A percentile compares a stretch with the other conserved stretches of the same genome.
Evolutionary conservation across 2,888 invertebrate genomes (phyloP).

Genomic region (Cyclophora albipunctata): DNA sequence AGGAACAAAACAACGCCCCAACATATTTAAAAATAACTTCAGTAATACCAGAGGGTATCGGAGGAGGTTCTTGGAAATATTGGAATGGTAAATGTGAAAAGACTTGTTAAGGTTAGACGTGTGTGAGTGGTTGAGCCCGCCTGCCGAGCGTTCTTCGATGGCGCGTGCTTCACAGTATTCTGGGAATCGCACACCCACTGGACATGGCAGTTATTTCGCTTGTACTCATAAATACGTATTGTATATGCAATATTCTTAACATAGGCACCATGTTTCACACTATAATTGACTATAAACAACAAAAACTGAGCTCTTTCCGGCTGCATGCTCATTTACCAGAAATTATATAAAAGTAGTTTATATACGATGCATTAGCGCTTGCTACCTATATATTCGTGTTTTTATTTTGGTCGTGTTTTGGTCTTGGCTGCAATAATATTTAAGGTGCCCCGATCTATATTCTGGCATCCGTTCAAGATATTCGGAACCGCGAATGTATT

Average conservation of each 20-base stretch:
- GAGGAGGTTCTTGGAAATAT: constrained; percentile 53
- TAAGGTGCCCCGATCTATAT: too few species aligned
- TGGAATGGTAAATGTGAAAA: constrained; percentile 59
- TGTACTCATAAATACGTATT: background rate
- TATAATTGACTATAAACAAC: too few species aligned
- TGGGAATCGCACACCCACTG: constrained; percentile 48
- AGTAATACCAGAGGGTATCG: constrained; percentile 35
- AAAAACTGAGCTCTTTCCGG: too few species aligned
- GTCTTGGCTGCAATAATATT: too few species aligned
- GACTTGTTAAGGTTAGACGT: constrained; percentile 23
- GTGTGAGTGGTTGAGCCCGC: constrained; percentile 24
- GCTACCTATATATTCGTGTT: background rate
- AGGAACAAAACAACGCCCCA: constrained; percentile 24
- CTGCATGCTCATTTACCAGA: too few species aligned
- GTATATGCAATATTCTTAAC: background rate
- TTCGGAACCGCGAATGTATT: too few species aligned
- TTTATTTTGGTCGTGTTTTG: too few species aligned
- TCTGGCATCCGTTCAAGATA: too few species aligned
- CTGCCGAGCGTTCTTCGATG: constrained; percentile 21
- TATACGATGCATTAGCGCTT: too few species aligned
- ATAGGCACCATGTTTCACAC: too few species aligned
- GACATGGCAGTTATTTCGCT: constrained; percentile 36
- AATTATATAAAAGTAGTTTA: too few species aligned
- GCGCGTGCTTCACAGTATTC: constrained; percentile 59
- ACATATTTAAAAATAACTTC: constrained; percentile 30